Conservation (phyloP, 2,797 vertebrate genomes). For the Eulemur albifrons region DNA sequence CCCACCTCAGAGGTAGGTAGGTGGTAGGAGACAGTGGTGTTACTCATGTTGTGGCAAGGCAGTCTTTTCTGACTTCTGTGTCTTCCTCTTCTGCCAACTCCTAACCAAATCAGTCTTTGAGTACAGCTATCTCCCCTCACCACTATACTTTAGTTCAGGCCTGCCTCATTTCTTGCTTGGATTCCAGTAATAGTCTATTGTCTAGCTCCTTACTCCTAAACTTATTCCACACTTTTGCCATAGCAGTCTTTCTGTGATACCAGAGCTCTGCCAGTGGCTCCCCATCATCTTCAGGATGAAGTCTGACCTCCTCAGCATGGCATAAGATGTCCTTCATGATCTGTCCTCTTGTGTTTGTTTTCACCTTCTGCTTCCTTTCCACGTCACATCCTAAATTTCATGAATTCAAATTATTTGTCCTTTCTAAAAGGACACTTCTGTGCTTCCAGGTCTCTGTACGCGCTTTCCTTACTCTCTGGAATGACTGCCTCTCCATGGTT, state of each 20-base stretch:
- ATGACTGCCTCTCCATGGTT: neutral
- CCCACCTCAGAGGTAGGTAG: neutral
- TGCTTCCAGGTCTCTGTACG: neutral
- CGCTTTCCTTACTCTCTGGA: conserved; percentile 2
- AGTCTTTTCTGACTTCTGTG: neutral
- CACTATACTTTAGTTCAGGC: neutral
- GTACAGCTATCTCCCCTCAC: neutral
- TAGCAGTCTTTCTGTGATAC: neutral
- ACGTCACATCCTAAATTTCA: neutral
- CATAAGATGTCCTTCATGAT: neutral
- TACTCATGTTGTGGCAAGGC: neutral
- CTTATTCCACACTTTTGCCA: neutral
- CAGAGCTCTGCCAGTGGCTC: neutral
- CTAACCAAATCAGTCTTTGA: neutral
- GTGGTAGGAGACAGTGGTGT: neutral
- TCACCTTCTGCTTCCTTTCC: neutral
- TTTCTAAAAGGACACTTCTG: conserved; percentile 17
- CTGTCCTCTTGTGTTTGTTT: neutral
- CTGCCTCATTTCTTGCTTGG: neutral
- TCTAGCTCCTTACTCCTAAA: neutral
- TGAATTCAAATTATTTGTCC: conserved; percentile 3
- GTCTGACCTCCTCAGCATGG: neutral
- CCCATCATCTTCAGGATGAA: neutral
- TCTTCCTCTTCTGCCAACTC: neutral
- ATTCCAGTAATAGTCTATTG: neutral